Conservation (phyloP, 2,888 invertebrate species). For the Erannis defoliaria region DNA sequence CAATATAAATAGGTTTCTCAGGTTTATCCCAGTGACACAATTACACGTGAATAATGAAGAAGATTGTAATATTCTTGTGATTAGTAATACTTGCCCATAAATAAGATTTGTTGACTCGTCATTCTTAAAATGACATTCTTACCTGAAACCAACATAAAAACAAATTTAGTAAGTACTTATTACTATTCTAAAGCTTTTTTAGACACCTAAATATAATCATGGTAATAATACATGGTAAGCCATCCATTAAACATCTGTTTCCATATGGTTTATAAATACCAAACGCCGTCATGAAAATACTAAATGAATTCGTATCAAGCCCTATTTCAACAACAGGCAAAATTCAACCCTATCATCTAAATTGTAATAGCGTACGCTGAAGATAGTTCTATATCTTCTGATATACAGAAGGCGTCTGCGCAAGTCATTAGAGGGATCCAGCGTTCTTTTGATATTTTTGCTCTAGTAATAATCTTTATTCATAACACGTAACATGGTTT, state of each 20-base stretch:
- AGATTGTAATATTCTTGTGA: slow-evolving; percentile 25
- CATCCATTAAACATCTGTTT: slow-evolving; percentile 57
- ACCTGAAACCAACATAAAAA: slow-evolving; percentile 57
- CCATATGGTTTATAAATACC: slow-evolving; percentile 75
- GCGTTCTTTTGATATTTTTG: slow-evolving; percentile 66
- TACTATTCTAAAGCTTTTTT: not conserved
- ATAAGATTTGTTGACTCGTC: not conserved
- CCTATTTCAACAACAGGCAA: slow-evolving; percentile 56
- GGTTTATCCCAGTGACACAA: slow-evolving; percentile 22
- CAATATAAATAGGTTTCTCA: slow-evolving; percentile 22
- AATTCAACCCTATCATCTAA: slow-evolving; percentile 51
- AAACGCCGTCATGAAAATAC: slow-evolving; percentile 68
- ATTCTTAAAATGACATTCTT: slow-evolving; percentile 40
- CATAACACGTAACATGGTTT: slow-evolving; percentile 30
- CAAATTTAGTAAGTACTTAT: slow-evolving; percentile 19
- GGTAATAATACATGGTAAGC: too few relatives aligned
- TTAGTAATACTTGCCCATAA: slow-evolving; percentile 26
- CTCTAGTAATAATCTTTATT: slow-evolving; percentile 58
- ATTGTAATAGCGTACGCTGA: slow-evolving; percentile 41
- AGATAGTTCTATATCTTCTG: slow-evolving; percentile 50
- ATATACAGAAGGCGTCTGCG: slow-evolving; percentile 63
- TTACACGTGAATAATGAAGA: slow-evolving; percentile 18
- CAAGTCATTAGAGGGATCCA: slow-evolving; percentile 66
- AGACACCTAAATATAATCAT: slow-evolving; percentile 26
- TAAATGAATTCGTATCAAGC: slow-evolving; percentile 65